phyloP scores from a whole-genome alignment of 2,888 invertebrate genomes.

The Patella depressa region DNA sequence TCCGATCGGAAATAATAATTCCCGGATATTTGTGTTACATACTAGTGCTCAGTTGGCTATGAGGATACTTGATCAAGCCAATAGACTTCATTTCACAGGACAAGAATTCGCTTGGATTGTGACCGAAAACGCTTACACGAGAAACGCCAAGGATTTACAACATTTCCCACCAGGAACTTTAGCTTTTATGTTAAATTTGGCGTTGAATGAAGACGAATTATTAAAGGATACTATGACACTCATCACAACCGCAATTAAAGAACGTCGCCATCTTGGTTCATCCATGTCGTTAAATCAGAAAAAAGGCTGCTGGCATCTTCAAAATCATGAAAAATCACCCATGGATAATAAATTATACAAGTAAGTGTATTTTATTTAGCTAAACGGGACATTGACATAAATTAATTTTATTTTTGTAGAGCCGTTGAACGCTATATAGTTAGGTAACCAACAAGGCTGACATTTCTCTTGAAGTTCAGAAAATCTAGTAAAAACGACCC shows the following conservation, averaged over 20 bases:
- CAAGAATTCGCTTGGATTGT: constrained; percentile 65
- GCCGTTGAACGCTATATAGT: too few relatives aligned
- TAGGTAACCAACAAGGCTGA: too few relatives aligned
- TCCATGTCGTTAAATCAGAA: neutral
- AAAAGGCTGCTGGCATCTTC: constrained; percentile 10
- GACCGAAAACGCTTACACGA: constrained; percentile 62
- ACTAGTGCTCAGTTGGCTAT: constrained; percentile 50
- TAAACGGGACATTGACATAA: too few relatives aligned
- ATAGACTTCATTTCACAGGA: constrained; percentile 35
- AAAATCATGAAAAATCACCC: neutral
- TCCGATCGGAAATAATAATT: constrained; percentile 41
- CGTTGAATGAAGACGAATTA: constrained; percentile 49
- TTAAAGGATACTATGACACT: constrained; percentile 55
- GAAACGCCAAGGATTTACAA: constrained; percentile 44
- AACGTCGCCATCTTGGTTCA: constrained; percentile 23
- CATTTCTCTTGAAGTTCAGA: too few relatives aligned
- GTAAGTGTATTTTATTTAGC: neutral
- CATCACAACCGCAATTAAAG: constrained; percentile 34
- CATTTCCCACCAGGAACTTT: constrained; percentile 58
- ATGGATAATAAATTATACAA: constrained; percentile 2
- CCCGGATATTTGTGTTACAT: constrained; percentile 62
- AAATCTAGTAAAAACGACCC: too few relatives aligned
- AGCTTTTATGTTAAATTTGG: constrained; percentile 52
- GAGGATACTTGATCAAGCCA: constrained; percentile 50
- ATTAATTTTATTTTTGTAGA: too few relatives aligned